phyloP scores from a whole-genome alignment of 2,888 invertebrate species.

The Sussaba pulchella region DNA sequence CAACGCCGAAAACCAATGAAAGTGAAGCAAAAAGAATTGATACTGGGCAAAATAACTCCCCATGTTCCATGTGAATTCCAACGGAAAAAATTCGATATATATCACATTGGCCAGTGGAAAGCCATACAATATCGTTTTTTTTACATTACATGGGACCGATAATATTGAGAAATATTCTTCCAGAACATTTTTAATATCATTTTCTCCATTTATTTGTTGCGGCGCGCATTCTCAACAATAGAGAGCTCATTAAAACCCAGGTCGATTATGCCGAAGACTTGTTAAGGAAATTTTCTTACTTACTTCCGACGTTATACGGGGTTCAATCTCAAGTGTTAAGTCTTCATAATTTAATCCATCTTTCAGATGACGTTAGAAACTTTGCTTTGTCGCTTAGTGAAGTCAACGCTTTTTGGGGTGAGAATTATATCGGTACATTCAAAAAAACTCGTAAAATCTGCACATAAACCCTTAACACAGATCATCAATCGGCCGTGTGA shows the following conservation, averaged over 20 bases:
- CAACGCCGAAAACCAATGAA: conserved; percentile 19
- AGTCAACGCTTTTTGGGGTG: conserved; percentile 60
- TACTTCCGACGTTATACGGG: conserved; percentile 55
- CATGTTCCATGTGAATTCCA: conserved; percentile 69
- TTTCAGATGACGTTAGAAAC: conserved; percentile 50
- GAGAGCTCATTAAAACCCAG: conserved; percentile 30
- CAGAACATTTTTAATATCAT: conserved; percentile 60
- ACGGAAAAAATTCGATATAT: conserved; percentile 64
- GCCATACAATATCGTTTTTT: conserved; percentile 70
- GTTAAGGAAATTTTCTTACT: conserved; percentile 53
- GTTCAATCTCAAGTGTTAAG: conserved; percentile 55
- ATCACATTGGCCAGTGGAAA: conserved; percentile 67
- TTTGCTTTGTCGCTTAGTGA: conserved; percentile 47
- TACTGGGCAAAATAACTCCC: too few relatives aligned
- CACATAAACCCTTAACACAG: conserved; percentile 59
- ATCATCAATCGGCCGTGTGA: conserved; percentile 57
- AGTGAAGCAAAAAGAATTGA: too few relatives aligned
- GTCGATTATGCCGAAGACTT: conserved; percentile 50
- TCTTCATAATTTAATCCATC: conserved; percentile 64
- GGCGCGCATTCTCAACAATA: conserved; percentile 57
- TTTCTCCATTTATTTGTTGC: conserved; percentile 64
- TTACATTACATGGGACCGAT: conserved; percentile 60
- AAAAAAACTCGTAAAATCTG: conserved; percentile 54
- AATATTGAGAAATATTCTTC: conserved; percentile 55
- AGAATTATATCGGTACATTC: conserved; percentile 54